Evolutionary conservation across 2,113 vertebrate species (phyloP).

Genomic region (Lagopus leucura): DNA sequence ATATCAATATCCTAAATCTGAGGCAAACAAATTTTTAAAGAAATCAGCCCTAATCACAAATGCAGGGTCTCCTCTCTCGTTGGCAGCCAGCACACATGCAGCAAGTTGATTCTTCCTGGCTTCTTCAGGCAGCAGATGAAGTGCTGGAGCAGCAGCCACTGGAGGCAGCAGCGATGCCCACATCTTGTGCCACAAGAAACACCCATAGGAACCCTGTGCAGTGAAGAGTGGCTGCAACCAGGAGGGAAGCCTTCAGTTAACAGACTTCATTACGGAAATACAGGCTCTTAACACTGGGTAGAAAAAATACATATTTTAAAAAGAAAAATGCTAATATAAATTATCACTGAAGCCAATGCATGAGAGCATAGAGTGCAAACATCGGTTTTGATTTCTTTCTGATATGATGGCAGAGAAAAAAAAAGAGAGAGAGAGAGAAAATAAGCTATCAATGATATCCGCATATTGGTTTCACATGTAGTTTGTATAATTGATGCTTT

Average conservation of each 20-base stretch:
- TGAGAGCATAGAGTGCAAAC: background rate
- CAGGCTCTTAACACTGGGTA: rapidly evolving
- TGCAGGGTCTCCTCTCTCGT: background rate
- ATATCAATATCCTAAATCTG: background rate
- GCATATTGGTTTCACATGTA: background rate
- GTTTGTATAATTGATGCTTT: background rate
- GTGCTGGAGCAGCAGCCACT: background rate
- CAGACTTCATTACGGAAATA: background rate
- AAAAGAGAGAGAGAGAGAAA: background rate
- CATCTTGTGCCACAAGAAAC: background rate
- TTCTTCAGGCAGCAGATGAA: background rate
- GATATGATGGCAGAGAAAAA: rapidly evolving
- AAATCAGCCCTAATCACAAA: background rate
- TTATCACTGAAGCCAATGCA: background rate
- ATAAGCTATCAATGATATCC: background rate
- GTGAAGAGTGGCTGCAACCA: rapidly evolving
- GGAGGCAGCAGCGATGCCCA: background rate
- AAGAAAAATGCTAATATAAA: background rate
- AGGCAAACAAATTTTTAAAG: background rate
- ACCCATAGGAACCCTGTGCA: background rate
- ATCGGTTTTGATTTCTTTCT: background rate
- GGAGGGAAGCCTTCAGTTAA: background rate
- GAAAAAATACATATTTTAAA: background rate
- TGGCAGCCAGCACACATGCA: background rate
- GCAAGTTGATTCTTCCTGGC: background rate